Evolutionary conservation across 2,888 invertebrate genomes (phyloP).

Genomic region (Anoncus sp.): DNA sequence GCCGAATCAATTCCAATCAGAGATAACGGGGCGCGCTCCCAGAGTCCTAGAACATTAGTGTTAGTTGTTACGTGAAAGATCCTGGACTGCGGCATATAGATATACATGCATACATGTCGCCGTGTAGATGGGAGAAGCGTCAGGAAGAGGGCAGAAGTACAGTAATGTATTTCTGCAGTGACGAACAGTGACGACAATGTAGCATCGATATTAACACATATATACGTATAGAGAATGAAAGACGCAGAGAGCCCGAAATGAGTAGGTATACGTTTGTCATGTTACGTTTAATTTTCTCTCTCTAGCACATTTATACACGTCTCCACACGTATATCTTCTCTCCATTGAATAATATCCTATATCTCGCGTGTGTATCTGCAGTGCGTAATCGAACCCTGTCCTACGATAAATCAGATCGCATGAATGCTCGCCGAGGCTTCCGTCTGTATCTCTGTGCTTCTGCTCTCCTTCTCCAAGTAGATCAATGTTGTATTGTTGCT

Average conservation of each 20-base stretch:
- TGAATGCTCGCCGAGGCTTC: constrained; percentile 39
- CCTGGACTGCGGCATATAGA: not conserved
- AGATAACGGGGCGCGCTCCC: constrained; percentile 16
- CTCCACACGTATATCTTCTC: constrained; percentile 9
- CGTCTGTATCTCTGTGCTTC: constrained; percentile 14
- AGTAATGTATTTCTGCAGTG: constrained; percentile 44
- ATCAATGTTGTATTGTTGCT: constrained; percentile 18
- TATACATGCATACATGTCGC: not conserved
- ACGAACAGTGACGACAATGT: constrained; percentile 45
- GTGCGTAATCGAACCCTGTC: constrained; percentile 55
- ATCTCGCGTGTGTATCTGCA: constrained; percentile 25
- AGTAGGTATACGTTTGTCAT: constrained; percentile 11
- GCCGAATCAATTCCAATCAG: constrained; percentile 57
- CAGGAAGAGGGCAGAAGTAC: constrained; percentile 25
- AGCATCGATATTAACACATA: constrained; percentile 51
- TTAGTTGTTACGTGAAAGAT: constrained; percentile 19
- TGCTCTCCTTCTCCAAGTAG: not conserved
- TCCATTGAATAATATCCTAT: constrained; percentile 40
- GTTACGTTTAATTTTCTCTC: constrained; percentile 5
- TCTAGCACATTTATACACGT: constrained; percentile 13
- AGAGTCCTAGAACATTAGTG: constrained; percentile 35
- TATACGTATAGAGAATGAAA: constrained; percentile 34
- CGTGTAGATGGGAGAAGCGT: not conserved
- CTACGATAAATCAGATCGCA: constrained; percentile 57
- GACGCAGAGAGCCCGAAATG: constrained; percentile 8